Percentiles rank a stretch among this genome's conserved stretches.
phyloP scores from a whole-genome alignment of 2,113 vertebrate genomes.

The Stomatorhinus ivindoensis region DNA sequence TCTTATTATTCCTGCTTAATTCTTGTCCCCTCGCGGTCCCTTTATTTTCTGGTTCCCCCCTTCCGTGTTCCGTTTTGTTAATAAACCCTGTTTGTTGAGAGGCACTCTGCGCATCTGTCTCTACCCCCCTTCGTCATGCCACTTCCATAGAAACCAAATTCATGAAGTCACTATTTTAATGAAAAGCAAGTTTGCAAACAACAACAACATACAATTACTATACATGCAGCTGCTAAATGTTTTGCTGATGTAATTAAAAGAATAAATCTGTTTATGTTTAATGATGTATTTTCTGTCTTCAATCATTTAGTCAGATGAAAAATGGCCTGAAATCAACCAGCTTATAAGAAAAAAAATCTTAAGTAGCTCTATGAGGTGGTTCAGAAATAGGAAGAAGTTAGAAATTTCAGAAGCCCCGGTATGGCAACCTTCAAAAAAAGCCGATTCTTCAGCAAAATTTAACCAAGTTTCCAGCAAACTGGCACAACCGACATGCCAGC shows the following conservation, averaged over 20 bases:
- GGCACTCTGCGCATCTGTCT: background rate
- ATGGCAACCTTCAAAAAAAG: background rate
- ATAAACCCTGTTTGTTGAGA: background rate
- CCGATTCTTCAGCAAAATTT: background rate
- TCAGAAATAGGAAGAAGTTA: background rate
- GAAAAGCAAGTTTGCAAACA: background rate
- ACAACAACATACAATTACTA: background rate
- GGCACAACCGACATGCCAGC: background rate
- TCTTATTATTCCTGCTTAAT: background rate
- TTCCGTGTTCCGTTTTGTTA: background rate
- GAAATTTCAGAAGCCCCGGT: background rate
- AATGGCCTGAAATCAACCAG: background rate
- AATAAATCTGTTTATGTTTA: background rate
- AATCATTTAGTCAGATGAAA: background rate
- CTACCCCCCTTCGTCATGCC: background rate
- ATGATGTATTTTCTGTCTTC: background rate
- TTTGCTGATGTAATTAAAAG: background rate
- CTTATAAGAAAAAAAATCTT: background rate
- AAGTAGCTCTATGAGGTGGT: no score
- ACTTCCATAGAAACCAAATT: background rate
- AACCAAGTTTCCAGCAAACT: background rate
- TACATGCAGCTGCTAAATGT: background rate
- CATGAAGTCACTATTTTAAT: background rate
- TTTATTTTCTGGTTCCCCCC: background rate
- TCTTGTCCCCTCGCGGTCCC: background rate